Evolutionary conservation across 2,888 invertebrate genomes (phyloP).

Genomic region (Apamea crenata): DNA sequence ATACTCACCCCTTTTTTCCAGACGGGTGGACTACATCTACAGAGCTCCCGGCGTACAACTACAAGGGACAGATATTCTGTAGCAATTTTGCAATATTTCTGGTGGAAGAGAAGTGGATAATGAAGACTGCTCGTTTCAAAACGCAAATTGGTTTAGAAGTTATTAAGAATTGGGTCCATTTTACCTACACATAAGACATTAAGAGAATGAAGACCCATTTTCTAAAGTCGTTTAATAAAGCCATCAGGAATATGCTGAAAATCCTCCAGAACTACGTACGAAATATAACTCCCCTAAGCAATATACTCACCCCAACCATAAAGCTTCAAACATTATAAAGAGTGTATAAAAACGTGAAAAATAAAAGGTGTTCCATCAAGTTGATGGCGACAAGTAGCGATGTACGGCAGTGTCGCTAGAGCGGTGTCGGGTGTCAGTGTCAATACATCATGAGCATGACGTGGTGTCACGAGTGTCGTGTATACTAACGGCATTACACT

Average conservation of each 20-base stretch:
- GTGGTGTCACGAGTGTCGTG: constrained; percentile 56
- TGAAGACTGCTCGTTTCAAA: neutral
- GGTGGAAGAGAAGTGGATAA: neutral
- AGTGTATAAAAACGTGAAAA: constrained; percentile 46
- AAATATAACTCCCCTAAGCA: constrained; percentile 20
- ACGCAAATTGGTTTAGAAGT: neutral
- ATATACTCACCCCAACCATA: constrained; percentile 2
- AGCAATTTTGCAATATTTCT: neutral
- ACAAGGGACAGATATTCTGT: neutral
- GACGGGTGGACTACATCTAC: neutral
- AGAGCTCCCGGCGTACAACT: neutral
- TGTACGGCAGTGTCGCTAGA: constrained; percentile 54
- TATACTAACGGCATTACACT: constrained; percentile 47
- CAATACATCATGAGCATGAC: constrained; percentile 55
- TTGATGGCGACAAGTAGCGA: constrained; percentile 51
- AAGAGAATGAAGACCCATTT: neutral
- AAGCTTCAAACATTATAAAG: constrained; percentile 24
- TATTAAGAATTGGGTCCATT: neutral
- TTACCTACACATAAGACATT: neutral
- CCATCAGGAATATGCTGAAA: neutral
- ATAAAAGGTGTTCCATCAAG: constrained; percentile 60
- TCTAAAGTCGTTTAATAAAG: neutral
- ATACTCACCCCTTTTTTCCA: neutral
- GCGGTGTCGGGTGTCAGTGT: constrained; percentile 51
- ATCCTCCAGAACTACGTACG: neutral